These are phyloP conservation scores for Sinopyrophorus schimmeli DNA, from an alignment of 2,888 invertebrate species.

Conservation along the genomic window DNA sequence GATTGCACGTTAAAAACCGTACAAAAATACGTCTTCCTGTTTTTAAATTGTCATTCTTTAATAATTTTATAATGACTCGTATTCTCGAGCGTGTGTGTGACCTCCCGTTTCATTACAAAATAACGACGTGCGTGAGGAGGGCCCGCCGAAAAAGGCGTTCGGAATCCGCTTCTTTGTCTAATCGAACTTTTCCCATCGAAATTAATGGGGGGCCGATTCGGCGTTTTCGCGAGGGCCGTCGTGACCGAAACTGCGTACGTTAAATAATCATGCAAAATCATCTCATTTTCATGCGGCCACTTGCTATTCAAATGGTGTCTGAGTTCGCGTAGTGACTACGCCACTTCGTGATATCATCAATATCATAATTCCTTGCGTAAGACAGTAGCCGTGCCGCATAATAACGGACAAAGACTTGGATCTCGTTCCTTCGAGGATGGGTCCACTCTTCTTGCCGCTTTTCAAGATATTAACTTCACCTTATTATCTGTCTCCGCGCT, in stretches of 20 bases:
- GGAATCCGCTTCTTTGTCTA: too few relatives aligned
- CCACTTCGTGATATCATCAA: conserved; percentile 51
- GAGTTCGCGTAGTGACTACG: conserved; percentile 33
- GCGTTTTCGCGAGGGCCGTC: too few relatives aligned
- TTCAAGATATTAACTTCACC: too few relatives aligned
- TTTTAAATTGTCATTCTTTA: conserved; percentile 56
- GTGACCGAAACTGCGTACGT: conserved; percentile 21
- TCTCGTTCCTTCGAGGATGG: too few relatives aligned
- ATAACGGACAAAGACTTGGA: conserved; percentile 20
- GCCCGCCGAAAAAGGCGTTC: too few relatives aligned
- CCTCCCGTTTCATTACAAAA: conserved; percentile 35
- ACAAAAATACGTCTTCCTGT: conserved; percentile 56
- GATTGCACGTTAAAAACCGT: conserved; percentile 55
- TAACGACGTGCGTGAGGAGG: conserved; percentile 19
- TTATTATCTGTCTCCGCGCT: too few relatives aligned
- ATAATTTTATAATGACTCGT: conserved; percentile 52
- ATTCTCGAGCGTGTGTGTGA: conserved; percentile 36
- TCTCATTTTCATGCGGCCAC: conserved; percentile 32
- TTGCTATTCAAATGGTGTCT: conserved; percentile 33
- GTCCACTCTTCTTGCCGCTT: too few relatives aligned
- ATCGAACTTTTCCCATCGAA: too few relatives aligned
- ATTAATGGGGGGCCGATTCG: too few relatives aligned
- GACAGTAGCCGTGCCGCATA: conserved; percentile 45
- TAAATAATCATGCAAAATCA: conserved; percentile 32
- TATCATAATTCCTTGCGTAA: conserved; percentile 54